Evolutionary conservation across 2,113 vertebrate genomes (phyloP).

Genomic region (Thymallus thymallus): DNA sequence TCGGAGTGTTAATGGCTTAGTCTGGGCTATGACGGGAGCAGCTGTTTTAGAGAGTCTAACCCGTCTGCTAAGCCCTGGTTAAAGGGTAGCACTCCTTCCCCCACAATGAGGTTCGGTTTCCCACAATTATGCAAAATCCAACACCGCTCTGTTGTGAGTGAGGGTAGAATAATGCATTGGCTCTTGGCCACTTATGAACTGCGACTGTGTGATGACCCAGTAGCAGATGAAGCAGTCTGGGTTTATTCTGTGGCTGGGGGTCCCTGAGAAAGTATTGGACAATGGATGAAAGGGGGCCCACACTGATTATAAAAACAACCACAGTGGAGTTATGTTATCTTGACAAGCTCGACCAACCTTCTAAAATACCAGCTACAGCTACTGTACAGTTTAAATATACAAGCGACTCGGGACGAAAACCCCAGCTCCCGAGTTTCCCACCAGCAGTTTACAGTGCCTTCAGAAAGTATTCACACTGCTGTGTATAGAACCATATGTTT

Average conservation of each 20-base stretch:
- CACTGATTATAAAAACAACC: background rate
- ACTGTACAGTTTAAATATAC: no score
- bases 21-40: constrained; percentile 40
- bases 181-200: background rate
- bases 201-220: background rate
- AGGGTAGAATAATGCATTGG: background rate
- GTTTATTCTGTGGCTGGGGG: background rate
- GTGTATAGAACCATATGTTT: no score
- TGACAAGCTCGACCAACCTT: background rate
- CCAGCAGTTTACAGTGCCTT: no score
- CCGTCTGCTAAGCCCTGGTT: background rate
- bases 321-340: background rate
- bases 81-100: background rate
- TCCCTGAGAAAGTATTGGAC: background rate
- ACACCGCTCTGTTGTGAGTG: background rate
- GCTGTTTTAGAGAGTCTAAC: constrained; percentile 43
- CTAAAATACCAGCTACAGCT: background rate
- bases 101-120: background rate
- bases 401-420: no score
- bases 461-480: no score
- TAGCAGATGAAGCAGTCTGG: background rate
- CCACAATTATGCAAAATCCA: constrained; percentile 1
- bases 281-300: background rate
- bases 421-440: no score
- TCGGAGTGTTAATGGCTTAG: constrained; percentile 54